Conservation (phyloP, 2,888 invertebrate genomes). For the Protula sp. region DNA sequence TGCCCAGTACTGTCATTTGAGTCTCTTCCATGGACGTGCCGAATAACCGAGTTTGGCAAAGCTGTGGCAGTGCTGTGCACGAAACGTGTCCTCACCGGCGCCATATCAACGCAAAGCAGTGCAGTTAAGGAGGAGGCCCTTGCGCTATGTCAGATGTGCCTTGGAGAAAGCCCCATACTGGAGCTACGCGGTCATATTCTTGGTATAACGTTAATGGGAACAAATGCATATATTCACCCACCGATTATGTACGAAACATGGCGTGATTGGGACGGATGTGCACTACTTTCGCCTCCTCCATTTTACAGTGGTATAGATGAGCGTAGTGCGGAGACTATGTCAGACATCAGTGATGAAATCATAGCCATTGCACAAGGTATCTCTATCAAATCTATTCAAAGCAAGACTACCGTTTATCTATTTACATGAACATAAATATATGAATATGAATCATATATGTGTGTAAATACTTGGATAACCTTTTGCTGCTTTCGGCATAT, state of each 20-base stretch:
- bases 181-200: constrained; percentile 25
- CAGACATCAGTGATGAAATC: background rate
- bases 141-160: constrained; percentile 24
- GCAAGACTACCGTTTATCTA: no score
- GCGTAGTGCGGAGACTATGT: background rate
- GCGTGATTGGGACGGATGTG: constrained; percentile 32
- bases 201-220: constrained; percentile 29
- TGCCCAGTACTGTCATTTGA: constrained; percentile 31
- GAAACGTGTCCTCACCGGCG: constrained; percentile 28
- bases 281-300: constrained; percentile 7
- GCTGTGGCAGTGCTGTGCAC: constrained; percentile 31
- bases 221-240: constrained; percentile 31
- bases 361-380: background rate
- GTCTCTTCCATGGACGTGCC: constrained; percentile 38
- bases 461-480: no score
- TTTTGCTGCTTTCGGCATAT: no score
- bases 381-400: no score
- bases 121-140: background rate
- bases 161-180: constrained; percentile 28
- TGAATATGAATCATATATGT: no score
- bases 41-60: constrained; percentile 31
- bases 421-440: no score
- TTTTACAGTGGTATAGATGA: background rate
- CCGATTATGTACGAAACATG: constrained; percentile 36
- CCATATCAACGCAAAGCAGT: constrained; percentile 23